Evolutionary conservation across 2,888 invertebrate genomes (phyloP).

Genomic region (Tenthredo notha): DNA sequence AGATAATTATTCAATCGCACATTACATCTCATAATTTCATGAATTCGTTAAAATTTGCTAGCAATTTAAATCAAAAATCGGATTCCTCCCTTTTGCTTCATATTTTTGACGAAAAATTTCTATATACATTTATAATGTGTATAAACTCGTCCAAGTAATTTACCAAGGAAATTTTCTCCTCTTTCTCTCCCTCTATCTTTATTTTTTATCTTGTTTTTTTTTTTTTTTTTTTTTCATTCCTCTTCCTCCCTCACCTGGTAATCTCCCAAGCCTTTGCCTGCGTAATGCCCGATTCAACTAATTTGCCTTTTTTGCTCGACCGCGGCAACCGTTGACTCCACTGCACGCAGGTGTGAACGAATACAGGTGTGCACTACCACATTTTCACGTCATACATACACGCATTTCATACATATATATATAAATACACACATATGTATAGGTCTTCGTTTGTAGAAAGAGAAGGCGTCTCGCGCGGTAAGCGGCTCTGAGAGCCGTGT

Average conservation of each 20-base stretch:
- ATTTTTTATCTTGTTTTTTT: constrained; percentile 57
- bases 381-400: background rate
- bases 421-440: background rate
- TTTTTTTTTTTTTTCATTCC: constrained; percentile 54
- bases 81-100: background rate
- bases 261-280: constrained; percentile 1
- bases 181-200: constrained; percentile 56
- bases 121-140: background rate
- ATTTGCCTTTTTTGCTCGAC: constrained; percentile 43
- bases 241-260: constrained; percentile 5
- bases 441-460: background rate
- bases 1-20: background rate
- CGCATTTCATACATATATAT: background rate
- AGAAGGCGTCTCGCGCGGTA: constrained; percentile 38
- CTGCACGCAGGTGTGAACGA: constrained; percentile 28
- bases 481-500: constrained; percentile 40
- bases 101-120: background rate
- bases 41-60: background rate
- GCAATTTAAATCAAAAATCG: background rate
- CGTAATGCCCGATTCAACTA: constrained; percentile 43
- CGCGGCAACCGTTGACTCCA: constrained; percentile 37
- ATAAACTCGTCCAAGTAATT: background rate
- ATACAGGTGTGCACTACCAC: constrained; percentile 36
- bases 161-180: constrained; percentile 54
- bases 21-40: background rate